Conservation (phyloP, 2,113 vertebrate species). For the Lynx canadensis region DNA sequence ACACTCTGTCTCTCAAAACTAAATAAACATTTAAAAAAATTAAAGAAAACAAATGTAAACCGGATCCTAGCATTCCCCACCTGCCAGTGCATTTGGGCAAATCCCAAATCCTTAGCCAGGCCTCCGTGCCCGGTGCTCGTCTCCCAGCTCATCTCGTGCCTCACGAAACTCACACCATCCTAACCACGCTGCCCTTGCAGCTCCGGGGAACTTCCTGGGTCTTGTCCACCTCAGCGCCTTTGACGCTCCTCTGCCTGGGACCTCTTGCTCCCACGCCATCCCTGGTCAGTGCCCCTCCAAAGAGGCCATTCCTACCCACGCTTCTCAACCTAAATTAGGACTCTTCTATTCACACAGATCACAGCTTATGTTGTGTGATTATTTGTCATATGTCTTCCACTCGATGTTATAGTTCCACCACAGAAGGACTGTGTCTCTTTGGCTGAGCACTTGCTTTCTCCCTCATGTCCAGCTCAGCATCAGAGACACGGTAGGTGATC, state of each 20-base stretch:
- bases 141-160: neutral
- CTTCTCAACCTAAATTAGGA: neutral
- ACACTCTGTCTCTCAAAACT: no score
- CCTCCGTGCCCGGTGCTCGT: fast-evolving
- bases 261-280: neutral
- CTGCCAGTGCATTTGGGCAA: neutral
- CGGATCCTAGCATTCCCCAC: neutral
- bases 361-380: neutral
- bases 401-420: neutral
- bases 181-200: neutral
- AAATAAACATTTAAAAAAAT: neutral
- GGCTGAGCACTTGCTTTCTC: neutral
- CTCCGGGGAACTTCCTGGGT: neutral
- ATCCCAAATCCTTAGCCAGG: neutral
- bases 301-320: neutral
- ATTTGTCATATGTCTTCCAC: neutral
- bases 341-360: neutral
- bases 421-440: neutral
- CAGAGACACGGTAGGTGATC: neutral
- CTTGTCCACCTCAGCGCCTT: neutral
- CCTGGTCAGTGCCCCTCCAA: neutral
- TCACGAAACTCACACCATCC: neutral
- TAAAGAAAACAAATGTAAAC: neutral
- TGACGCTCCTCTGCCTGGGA: neutral
- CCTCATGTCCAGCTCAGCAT: neutral